Conservation (phyloP, 1,140 invertebrate genomes). For the Pseudobourletiella spinata region DNA sequence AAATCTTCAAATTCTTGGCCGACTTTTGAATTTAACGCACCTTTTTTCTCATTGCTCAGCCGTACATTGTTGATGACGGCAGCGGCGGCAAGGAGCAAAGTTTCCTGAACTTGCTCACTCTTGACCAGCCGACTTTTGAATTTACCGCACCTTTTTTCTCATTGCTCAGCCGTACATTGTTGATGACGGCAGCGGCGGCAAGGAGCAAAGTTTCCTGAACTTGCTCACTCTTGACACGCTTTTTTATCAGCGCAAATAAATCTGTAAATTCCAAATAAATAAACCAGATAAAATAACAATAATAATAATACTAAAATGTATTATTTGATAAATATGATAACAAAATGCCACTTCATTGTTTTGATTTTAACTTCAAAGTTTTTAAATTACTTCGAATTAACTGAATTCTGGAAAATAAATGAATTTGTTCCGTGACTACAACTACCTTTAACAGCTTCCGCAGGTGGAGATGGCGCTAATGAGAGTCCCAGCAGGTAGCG, state of each 20-base stretch:
- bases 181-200: constrained; percentile 53
- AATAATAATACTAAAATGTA: too few species aligned
- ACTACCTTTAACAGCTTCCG: constrained; percentile 50
- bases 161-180: constrained; percentile 15
- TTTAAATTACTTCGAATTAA: too few species aligned
- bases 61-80: constrained; percentile 46
- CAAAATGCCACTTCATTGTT: too few species aligned
- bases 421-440: not conserved
- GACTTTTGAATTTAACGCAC: constrained; percentile 32
- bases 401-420: too few species aligned
- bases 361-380: too few species aligned
- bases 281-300: too few species aligned
- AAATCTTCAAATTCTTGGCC: constrained; percentile 45
- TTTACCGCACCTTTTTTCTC: not conserved
- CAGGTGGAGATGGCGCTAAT: constrained; percentile 50
- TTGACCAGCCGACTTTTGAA: constrained; percentile 38
- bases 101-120: constrained; percentile 53
- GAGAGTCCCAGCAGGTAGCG: constrained; percentile 64
- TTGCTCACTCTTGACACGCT: constrained; percentile 45
- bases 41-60: not conserved
- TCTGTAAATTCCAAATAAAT: too few species aligned
- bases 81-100: constrained; percentile 53
- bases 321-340: too few species aligned
- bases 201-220: constrained; percentile 55
- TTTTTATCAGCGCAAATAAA: constrained; percentile 38